Evolutionary conservation across 2,888 invertebrate genomes (phyloP).

Genomic region (Napeogenes sylphis): DNA sequence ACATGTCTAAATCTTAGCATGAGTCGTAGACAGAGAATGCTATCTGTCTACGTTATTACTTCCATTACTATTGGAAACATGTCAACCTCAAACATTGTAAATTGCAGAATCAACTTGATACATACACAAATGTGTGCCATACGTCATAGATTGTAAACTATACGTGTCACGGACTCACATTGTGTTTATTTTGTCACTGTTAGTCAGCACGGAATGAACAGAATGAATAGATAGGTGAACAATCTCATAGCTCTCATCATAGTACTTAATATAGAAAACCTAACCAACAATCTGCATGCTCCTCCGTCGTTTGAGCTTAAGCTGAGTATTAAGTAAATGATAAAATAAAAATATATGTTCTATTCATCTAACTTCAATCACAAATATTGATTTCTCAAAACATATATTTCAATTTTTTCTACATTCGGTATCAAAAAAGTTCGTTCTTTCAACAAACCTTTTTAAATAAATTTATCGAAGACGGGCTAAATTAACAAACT

Average conservation of each 20-base stretch:
- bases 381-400: too few species aligned
- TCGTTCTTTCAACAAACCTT: constrained; percentile 36
- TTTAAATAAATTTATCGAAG: constrained; percentile 43
- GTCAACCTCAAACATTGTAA: not conserved
- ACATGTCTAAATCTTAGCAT: too few species aligned
- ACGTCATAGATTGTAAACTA: not conserved
- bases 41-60: too few species aligned
- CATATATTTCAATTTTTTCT: not conserved
- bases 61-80: constrained; percentile 2
- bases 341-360: too few species aligned
- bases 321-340: too few species aligned
- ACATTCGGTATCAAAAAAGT: constrained; percentile 32
- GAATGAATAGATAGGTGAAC: not conserved
- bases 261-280: too few species aligned
- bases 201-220: not conserved
- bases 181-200: not conserved
- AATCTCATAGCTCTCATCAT: too few species aligned
- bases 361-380: too few species aligned
- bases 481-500: constrained; percentile 51
- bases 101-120: not conserved
- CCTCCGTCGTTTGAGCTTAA: too few species aligned
- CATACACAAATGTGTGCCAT: constrained; percentile 7
- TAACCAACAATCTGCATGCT: too few species aligned
- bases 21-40: too few species aligned
- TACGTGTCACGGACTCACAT: not conserved